These are phyloP conservation scores for Buceros bicornis DNA, from an alignment of 2,797 vertebrate genomes.

Conservation along the genomic window DNA sequence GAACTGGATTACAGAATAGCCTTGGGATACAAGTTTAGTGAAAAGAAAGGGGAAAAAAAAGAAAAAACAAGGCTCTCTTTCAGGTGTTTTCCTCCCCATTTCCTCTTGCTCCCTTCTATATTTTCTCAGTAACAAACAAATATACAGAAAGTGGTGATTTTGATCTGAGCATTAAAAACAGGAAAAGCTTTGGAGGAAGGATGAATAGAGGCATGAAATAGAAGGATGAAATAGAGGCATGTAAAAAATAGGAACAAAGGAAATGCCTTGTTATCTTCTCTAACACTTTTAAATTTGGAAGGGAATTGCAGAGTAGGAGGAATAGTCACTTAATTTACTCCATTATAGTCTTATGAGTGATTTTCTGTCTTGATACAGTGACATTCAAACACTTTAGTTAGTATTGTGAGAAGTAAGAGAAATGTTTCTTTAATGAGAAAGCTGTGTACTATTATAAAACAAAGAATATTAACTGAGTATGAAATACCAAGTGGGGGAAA, in stretches of 20 bases:
- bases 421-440: neutral
- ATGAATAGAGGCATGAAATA: neutral
- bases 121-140: neutral
- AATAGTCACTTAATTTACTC: neutral
- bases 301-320: neutral
- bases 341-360: neutral
- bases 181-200: neutral
- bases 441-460: neutral
- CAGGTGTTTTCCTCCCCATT: neutral
- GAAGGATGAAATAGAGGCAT: neutral
- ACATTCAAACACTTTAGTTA: neutral
- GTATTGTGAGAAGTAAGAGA: neutral
- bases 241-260: neutral
- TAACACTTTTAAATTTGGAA: neutral
- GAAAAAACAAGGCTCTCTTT: fast-evolving
- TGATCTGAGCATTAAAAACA: neutral
- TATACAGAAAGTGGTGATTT: neutral
- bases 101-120: neutral
- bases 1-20: neutral
- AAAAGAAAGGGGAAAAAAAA: neutral
- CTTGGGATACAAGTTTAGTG: neutral
- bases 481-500: neutral
- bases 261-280: neutral
- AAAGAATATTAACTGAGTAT: neutral
- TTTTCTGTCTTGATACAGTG: neutral